Conservation (phyloP, 2,113 vertebrate species). For the Pangasianodon gigas region DNA sequence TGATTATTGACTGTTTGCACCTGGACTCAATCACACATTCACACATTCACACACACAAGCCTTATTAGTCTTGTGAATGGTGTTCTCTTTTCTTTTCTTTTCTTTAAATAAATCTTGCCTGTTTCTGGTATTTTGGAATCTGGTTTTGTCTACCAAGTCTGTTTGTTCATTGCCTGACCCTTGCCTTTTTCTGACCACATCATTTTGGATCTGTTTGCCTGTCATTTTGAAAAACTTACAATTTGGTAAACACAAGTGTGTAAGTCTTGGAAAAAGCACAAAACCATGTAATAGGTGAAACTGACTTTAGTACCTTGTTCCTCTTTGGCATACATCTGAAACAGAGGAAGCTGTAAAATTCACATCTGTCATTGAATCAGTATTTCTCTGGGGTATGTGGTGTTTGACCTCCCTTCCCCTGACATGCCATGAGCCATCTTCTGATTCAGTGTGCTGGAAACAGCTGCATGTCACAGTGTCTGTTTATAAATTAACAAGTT, state of each 20-base stretch:
- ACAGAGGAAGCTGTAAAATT: slow-evolving; percentile 50
- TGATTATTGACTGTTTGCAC: background rate
- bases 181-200: background rate
- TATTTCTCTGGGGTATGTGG: background rate
- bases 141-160: background rate
- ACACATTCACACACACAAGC: background rate
- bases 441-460: slow-evolving; percentile 65
- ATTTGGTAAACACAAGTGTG: background rate
- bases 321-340: slow-evolving; percentile 20
- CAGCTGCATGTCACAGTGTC: slow-evolving; percentile 61
- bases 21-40: background rate
- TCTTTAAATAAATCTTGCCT: background rate
- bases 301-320: slow-evolving; percentile 43
- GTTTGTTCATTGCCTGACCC: background rate
- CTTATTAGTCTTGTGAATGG: background rate
- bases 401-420: slow-evolving; percentile 10
- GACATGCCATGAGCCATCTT: background rate
- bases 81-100: too few relatives aligned
- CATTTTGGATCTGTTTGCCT: background rate
- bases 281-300: background rate
- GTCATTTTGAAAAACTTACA: background rate
- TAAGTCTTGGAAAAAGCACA: background rate
- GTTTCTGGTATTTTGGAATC: background rate
- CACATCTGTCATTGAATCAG: slow-evolving; percentile 31
- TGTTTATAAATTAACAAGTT: background rate